phyloP scores from a whole-genome alignment of 2,113 vertebrate genomes.

The Donacobius atricapilla region DNA sequence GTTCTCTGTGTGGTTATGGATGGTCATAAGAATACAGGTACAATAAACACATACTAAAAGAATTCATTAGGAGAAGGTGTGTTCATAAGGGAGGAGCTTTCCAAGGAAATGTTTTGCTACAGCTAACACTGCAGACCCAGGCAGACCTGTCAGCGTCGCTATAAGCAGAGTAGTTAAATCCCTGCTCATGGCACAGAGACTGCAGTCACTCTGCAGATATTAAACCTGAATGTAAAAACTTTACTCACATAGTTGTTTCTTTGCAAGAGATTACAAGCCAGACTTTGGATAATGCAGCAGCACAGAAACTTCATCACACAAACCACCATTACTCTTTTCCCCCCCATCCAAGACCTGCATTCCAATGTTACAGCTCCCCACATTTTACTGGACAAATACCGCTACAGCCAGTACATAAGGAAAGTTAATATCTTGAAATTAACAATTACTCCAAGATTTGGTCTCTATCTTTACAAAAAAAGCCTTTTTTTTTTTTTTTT shows the following conservation, averaged over 20 bases:
- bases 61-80: background rate
- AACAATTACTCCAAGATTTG: background rate
- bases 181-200: background rate
- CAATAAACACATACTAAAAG: background rate
- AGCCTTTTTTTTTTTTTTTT: background rate
- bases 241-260: background rate
- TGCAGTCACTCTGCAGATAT: background rate
- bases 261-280: background rate
- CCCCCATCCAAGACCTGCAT: background rate
- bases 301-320: background rate
- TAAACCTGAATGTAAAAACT: background rate
- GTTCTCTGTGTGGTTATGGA: background rate
- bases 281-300: background rate
- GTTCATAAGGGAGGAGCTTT: background rate
- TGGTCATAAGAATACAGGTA: background rate
- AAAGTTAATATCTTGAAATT: background rate
- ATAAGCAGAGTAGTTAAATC: background rate
- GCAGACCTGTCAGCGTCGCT: background rate
- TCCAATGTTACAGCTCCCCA: background rate
- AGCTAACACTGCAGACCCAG: background rate
- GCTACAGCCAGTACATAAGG: background rate
- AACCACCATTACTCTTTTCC: background rate
- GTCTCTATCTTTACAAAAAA: background rate
- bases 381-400: background rate
- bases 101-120: background rate